Percentiles rank a stretch among this genome's conserved stretches.
Evolutionary conservation across 2,888 invertebrate species (phyloP).

Genomic region (Pediacus dermestoides): DNA sequence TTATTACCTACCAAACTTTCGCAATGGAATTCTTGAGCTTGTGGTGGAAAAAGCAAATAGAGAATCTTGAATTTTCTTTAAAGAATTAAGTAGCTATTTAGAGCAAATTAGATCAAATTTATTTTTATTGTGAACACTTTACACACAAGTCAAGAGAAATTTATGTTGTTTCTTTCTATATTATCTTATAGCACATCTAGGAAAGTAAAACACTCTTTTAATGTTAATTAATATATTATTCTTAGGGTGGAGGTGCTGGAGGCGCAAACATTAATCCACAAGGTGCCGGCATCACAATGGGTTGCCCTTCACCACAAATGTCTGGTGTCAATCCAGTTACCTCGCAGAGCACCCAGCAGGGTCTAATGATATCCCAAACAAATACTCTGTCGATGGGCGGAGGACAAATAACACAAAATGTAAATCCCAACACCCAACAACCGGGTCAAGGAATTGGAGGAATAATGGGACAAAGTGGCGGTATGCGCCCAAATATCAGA

Average conservation of each 20-base stretch:
- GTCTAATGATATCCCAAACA: conserved; percentile 55
- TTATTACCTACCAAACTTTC: too few species aligned
- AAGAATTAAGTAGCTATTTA: too few species aligned
- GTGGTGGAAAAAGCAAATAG: too few species aligned
- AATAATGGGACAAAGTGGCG: conserved; percentile 42
- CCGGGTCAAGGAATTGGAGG: conserved; percentile 35
- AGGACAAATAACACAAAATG: conserved; percentile 57
- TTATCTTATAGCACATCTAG: too few species aligned
- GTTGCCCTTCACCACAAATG: conserved; percentile 42
- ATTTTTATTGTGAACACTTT: too few species aligned
- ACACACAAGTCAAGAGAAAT: too few species aligned
- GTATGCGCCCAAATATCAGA: conserved; percentile 42
- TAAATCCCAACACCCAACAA: conserved; percentile 46
- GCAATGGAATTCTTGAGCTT: too few species aligned
- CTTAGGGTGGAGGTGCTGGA: conserved; percentile 8
- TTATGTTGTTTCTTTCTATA: too few species aligned
- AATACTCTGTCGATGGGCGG: conserved; percentile 57
- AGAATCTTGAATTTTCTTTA: too few species aligned
- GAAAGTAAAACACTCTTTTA: too few species aligned
- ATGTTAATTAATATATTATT: too few species aligned
- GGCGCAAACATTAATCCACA: conserved; percentile 15
- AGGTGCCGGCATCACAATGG: conserved; percentile 31
- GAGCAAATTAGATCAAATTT: too few species aligned
- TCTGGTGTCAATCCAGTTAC: conserved; percentile 37
- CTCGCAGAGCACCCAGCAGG: conserved; percentile 38